Evolutionary conservation across 1,140 invertebrate species (phyloP).

Genomic region (Trichonephila clavata): DNA sequence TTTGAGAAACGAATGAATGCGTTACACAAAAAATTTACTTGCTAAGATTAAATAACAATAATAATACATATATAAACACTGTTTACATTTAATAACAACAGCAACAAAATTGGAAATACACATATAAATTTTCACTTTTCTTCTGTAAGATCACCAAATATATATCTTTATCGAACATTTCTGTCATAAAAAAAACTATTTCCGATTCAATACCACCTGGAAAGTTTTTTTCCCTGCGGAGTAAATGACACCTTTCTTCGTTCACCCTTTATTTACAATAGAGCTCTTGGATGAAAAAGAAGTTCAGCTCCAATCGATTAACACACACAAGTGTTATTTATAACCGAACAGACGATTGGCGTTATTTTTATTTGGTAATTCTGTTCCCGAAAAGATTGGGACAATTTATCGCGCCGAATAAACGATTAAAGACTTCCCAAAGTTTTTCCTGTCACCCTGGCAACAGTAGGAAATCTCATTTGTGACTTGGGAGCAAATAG

Average conservation of each 20-base stretch:
- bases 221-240: neutral
- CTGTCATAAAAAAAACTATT: no score
- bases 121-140: no score
- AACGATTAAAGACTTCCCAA: conserved; percentile 13
- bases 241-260: neutral
- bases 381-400: conserved; percentile 9
- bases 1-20: no score
- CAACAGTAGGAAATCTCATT: neutral
- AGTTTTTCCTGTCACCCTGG: neutral
- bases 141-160: no score
- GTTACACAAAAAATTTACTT: no score
- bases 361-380: conserved; percentile 30
- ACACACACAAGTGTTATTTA: conserved; percentile 34
- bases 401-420: conserved; percentile 29
- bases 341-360: conserved; percentile 16
- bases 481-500: neutral
- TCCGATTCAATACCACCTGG: neutral
- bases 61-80: no score
- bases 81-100: no score
- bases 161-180: no score
- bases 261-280: neutral
- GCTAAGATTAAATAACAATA: no score
- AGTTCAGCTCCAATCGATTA: conserved; percentile 1
- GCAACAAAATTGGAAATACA: no score
- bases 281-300: neutral